A percentile compares a stretch with the other conserved stretches of the same genome.
Evolutionary conservation across 2,113 vertebrate genomes (phyloP).

Genomic region (Mastomys coucha): DNA sequence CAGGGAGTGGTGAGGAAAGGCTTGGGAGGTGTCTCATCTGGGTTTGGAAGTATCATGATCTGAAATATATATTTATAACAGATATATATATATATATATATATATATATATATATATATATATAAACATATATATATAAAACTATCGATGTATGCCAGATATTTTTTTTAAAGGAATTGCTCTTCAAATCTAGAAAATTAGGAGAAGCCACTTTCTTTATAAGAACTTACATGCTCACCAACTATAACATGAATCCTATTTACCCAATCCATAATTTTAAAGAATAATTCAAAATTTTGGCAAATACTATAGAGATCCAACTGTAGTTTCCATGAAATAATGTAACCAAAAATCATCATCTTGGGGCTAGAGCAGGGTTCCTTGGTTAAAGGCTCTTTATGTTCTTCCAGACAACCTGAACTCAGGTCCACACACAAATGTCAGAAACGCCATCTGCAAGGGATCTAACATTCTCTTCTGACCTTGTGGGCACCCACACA

Average conservation of each 20-base stretch:
- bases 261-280: background rate
- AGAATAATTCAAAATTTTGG: background rate
- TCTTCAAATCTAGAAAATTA: conserved; percentile 41
- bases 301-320: background rate
- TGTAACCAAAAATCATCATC: background rate
- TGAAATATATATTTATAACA: too few species aligned
- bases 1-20: conserved; percentile 51
- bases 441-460: background rate
- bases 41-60: conserved; percentile 12
- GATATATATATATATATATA: background rate
- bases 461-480: background rate
- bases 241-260: background rate
- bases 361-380: background rate
- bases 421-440: background rate
- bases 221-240: background rate
- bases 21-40: conserved; percentile 28
- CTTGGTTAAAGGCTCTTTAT: background rate
- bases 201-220: background rate
- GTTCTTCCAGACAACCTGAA: background rate
- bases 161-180: background rate
- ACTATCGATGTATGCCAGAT: background rate
- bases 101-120: too few species aligned
- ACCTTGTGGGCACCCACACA: background rate
- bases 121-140: too few species aligned
- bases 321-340: background rate